Conservation (phyloP, 1,140 invertebrate species). For the Pseudobourletiella spinata region DNA sequence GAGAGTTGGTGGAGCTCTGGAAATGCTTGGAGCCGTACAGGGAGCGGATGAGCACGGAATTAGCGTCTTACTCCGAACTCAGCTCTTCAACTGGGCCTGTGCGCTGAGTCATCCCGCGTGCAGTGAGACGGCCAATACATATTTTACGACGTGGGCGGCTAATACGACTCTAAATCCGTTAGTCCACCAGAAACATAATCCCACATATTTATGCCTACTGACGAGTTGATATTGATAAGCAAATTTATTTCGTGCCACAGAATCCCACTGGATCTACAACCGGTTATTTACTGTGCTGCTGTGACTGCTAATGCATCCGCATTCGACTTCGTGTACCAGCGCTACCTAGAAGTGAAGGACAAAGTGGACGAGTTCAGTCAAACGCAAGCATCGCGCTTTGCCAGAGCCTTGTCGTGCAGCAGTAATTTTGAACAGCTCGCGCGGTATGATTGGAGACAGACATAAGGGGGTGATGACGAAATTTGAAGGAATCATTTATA, state of each 20-base stretch:
- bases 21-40: slow-evolving; percentile 12
- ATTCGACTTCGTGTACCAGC: not conserved
- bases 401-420: not conserved
- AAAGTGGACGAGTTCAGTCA: too few relatives aligned
- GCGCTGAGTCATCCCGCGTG: slow-evolving; percentile 2
- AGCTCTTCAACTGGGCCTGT: slow-evolving; percentile 19
- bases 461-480: not conserved
- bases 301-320: not conserved
- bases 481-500: not conserved
- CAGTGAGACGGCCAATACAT: not conserved
- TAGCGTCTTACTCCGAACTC: slow-evolving; percentile 3
- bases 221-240: not conserved
- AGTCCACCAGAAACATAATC: not conserved
- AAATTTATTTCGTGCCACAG: not conserved
- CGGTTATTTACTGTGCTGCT: not conserved
- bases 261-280: slow-evolving; percentile 1
- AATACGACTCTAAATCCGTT: slow-evolving; percentile 7
- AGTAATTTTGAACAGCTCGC: not conserved
- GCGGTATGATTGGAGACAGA: not conserved
- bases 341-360: not conserved
- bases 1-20: slow-evolving; percentile 10
- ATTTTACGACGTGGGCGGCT: slow-evolving; percentile 9
- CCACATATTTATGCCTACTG: not conserved
- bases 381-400: too few relatives aligned
- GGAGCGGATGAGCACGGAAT: slow-evolving; percentile 6